A percentile compares a stretch with the other conserved stretches of the same genome.
These are phyloP conservation scores for Chrysotoxum bicinctum DNA, from an alignment of 2,888 invertebrate species.

Conservation along the genomic window DNA sequence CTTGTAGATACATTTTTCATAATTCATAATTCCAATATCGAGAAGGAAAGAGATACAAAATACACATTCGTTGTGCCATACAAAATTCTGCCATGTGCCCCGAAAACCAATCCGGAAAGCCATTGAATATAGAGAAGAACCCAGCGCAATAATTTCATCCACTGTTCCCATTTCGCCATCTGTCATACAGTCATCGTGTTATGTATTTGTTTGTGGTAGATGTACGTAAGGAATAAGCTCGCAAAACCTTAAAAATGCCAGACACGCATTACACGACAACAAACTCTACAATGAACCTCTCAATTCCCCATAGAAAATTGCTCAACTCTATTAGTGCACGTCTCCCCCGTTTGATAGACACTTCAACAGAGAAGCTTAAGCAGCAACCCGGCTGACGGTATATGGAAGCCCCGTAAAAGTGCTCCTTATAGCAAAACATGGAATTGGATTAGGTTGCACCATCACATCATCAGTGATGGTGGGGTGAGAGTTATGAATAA, in stretches of 20 bases:
- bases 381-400: not conserved
- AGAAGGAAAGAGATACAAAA: constrained; percentile 14
- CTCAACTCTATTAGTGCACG: constrained; percentile 72
- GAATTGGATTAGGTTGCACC: constrained; percentile 65
- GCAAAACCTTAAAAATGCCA: constrained; percentile 71
- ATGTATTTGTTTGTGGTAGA: constrained; percentile 2
- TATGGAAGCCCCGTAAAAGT: constrained; percentile 56
- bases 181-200: constrained; percentile 39
- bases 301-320: constrained; percentile 70
- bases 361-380: not conserved
- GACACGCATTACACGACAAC: constrained; percentile 70
- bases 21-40: constrained; percentile 58
- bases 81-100: constrained; percentile 67
- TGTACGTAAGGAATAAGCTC: constrained; percentile 53
- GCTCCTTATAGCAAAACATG: constrained; percentile 36
- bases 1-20: constrained; percentile 12
- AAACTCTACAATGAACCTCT: constrained; percentile 35
- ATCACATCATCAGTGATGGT: not conserved
- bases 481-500: constrained; percentile 68
- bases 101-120: constrained; percentile 64
- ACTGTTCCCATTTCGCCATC: constrained; percentile 52
- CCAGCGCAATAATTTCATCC: constrained; percentile 8
- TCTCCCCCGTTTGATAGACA: constrained; percentile 34
- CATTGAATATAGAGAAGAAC: constrained; percentile 34
- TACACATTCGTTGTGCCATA: constrained; percentile 16